These are phyloP conservation scores for Axis porcinus DNA, from an alignment of 2,113 vertebrate genomes.

Conservation along the genomic window DNA sequence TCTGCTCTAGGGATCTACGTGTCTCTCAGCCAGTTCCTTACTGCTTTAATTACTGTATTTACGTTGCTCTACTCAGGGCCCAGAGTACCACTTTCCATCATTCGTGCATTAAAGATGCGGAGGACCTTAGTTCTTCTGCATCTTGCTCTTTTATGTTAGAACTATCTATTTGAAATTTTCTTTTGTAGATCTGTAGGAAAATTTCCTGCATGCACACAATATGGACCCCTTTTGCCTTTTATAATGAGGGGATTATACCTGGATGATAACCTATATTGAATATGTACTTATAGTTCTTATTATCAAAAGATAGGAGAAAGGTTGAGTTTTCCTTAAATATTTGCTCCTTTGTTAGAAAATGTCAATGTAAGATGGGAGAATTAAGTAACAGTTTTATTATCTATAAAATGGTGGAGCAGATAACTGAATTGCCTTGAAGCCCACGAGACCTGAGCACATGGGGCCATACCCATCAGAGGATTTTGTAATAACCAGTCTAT, in stretches of 20 bases:
- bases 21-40: neutral
- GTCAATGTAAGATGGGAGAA: neutral
- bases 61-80: neutral
- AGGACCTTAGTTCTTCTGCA: neutral
- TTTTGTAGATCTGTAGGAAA: neutral
- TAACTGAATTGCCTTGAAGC: neutral
- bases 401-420: neutral
- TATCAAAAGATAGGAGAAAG: neutral
- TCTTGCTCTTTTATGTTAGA: neutral
- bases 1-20: neutral
- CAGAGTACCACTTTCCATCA: neutral
- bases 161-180: neutral
- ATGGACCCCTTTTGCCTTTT: neutral
- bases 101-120: neutral
- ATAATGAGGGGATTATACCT: neutral
- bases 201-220: neutral
- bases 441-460: neutral
- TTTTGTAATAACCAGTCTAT: neutral
- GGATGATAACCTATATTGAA: neutral
- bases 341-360: neutral
- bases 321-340: constrained; percentile 8
- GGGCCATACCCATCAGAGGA: neutral
- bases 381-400: neutral
- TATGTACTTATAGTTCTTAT: neutral
- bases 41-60: neutral